Percentiles rank a stretch among this genome's conserved stretches.
These are phyloP conservation scores for Embiotoca jacksoni DNA, from an alignment of 2,113 vertebrate species.

Conservation along the genomic window DNA sequence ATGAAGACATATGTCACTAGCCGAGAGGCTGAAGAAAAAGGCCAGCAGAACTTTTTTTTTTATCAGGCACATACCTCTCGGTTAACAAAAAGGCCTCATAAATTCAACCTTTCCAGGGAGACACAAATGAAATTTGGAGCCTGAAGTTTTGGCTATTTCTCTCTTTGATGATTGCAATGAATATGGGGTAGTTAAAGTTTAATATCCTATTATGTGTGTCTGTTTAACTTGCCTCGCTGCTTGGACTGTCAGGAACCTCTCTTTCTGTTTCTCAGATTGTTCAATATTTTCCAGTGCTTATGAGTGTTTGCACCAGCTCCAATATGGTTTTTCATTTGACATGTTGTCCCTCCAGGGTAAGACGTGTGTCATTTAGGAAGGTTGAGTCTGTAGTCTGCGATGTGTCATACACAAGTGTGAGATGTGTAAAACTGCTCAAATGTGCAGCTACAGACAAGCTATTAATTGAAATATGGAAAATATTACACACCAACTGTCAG, in stretches of 20 bases:
- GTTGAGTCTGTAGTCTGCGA: constrained; percentile 25
- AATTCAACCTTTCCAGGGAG: constrained; percentile 80
- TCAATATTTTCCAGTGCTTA: constrained; percentile 61
- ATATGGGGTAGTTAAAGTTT: constrained; percentile 85
- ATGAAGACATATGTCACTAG: constrained; percentile 86
- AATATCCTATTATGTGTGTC: constrained; percentile 85
- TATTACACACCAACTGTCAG: constrained; percentile 25
- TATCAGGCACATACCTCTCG: constrained; percentile 78
- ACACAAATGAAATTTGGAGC: constrained; percentile 82
- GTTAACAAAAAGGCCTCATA: constrained; percentile 79
- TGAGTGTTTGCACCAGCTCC: constrained; percentile 64
- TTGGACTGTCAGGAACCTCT: constrained; percentile 64
- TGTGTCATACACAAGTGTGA: constrained; percentile 31
- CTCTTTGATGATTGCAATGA: constrained; percentile 83
- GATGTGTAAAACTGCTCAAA: constrained; percentile 27
- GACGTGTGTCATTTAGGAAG: constrained; percentile 52
- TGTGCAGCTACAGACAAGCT: background rate
- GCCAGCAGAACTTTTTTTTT: constrained; percentile 72
- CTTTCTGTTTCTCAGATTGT: constrained; percentile 40
- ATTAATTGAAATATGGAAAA: constrained; percentile 25
- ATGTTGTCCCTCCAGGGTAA: constrained; percentile 40
- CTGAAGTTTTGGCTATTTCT: constrained; percentile 80
- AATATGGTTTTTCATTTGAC: constrained; percentile 53
- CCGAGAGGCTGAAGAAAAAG: constrained; percentile 58
- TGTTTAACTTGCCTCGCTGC: constrained; percentile 80